Percentiles rank a stretch among this genome's conserved stretches.
These are phyloP conservation scores for Sebastes wilsoni DNA, from an alignment of 2,797 vertebrate genomes.

Conservation along the genomic window DNA sequence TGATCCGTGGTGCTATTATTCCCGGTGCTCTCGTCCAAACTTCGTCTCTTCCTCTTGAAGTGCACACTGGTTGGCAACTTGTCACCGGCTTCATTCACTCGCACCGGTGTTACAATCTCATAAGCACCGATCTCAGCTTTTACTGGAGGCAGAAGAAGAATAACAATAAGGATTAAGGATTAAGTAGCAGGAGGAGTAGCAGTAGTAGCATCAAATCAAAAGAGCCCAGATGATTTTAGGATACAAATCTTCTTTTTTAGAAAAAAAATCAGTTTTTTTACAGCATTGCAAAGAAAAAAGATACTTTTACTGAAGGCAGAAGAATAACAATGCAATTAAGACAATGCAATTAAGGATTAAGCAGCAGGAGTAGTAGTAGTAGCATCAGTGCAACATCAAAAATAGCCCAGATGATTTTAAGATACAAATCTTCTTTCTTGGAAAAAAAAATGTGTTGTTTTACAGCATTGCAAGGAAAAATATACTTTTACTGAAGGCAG, in stretches of 20 bases:
- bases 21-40: conserved; percentile 77
- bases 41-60: conserved; percentile 94
- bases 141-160: conserved; percentile 73
- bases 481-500: no score
- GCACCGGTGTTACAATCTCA: conserved; percentile 93
- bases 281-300: no score
- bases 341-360: conserved; percentile 1
- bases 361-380: not conserved
- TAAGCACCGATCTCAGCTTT: conserved; percentile 86
- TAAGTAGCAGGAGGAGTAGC: not conserved
- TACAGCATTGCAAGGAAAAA: no score
- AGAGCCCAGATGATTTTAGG: not conserved
- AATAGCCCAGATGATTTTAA: not conserved
- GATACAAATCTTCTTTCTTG: not conserved
- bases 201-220: not conserved
- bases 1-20: conserved; percentile 71
- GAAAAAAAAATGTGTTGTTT: no score
- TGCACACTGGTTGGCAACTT: conserved; percentile 89
- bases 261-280: no score
- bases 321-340: no score
- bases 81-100: conserved; percentile 93
- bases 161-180: not conserved
- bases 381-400: not conserved
- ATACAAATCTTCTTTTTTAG: not conserved
- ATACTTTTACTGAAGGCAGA: no score